A percentile compares a stretch with the other conserved stretches of the same genome.
Evolutionary conservation across 1,140 invertebrate species (phyloP).

Genomic region (Hycleus phaleratus): DNA sequence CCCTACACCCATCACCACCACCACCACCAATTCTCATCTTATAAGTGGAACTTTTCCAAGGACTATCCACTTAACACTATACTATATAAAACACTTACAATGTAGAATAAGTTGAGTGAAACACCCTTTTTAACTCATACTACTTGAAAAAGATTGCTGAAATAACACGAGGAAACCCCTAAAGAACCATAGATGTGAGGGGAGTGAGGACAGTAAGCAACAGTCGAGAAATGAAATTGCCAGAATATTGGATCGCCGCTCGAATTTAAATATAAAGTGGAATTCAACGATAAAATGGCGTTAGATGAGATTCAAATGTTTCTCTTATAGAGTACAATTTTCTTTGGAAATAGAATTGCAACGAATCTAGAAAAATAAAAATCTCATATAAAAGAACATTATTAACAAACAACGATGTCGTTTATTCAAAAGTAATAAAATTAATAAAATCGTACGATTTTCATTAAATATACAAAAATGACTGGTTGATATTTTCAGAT

Average conservation of each 20-base stretch:
- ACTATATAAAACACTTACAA: neutral
- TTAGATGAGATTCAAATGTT: constrained; percentile 7
- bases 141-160: neutral
- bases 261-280: constrained; percentile 27
- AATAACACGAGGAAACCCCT: neutral
- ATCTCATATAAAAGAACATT: neutral
- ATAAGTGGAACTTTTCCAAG: neutral
- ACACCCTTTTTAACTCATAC: neutral
- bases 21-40: constrained; percentile 4
- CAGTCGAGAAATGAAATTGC: constrained; percentile 17
- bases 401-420: neutral
- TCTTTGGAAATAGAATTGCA: neutral
- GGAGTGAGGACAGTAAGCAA: neutral
- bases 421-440: neutral
- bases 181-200: neutral
- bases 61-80: neutral
- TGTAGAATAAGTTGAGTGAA: too few relatives aligned
- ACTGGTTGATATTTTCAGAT: neutral
- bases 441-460: neutral
- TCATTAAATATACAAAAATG: too few relatives aligned
- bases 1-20: constrained; percentile 2
- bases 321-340: neutral
- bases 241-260: constrained; percentile 15
- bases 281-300: neutral
- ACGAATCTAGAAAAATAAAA: neutral